Conservation (phyloP, 2,113 vertebrate genomes). For the Nycticebus coucang region DNA sequence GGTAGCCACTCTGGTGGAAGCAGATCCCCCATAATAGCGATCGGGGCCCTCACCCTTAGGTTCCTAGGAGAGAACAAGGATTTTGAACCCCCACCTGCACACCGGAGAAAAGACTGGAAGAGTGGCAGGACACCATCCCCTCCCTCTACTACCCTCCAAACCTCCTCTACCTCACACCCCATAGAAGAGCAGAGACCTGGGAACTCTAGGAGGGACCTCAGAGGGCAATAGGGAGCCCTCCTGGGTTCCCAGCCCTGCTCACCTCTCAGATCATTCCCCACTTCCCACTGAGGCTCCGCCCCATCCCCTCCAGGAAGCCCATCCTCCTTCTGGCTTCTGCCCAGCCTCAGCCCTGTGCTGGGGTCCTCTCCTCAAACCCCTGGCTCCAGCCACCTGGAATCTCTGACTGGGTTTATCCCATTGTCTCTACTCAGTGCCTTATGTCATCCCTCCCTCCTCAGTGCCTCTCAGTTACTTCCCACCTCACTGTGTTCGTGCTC, state of each 20-base stretch:
- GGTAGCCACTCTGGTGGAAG: not conserved
- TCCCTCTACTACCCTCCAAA: not conserved
- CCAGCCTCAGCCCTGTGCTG: not conserved
- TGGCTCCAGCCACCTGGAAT: not conserved
- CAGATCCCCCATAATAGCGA: not conserved
- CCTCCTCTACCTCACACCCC: not conserved
- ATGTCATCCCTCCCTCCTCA: not conserved
- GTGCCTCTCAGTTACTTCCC: not conserved
- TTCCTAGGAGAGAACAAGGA: not conserved
- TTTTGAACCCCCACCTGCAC: not conserved
- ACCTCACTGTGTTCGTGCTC: not conserved
- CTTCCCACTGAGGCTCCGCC: not conserved
- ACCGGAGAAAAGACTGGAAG: not conserved
- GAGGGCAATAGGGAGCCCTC: not conserved
- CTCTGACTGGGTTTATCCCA: not conserved
- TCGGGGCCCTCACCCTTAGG: not conserved
- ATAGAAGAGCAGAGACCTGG: not conserved
- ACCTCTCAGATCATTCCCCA: not conserved
- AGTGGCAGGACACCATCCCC: fast-evolving
- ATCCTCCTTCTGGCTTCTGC: not conserved
- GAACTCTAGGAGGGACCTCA: not conserved
- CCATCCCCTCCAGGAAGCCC: not conserved
- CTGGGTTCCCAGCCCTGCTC: not conserved
- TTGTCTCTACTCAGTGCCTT: not conserved
- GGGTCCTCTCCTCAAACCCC: not conserved